A percentile compares a stretch with the other conserved stretches of the same genome.
Conservation (phyloP, 2,113 vertebrate genomes). For the Lynx canadensis region DNA sequence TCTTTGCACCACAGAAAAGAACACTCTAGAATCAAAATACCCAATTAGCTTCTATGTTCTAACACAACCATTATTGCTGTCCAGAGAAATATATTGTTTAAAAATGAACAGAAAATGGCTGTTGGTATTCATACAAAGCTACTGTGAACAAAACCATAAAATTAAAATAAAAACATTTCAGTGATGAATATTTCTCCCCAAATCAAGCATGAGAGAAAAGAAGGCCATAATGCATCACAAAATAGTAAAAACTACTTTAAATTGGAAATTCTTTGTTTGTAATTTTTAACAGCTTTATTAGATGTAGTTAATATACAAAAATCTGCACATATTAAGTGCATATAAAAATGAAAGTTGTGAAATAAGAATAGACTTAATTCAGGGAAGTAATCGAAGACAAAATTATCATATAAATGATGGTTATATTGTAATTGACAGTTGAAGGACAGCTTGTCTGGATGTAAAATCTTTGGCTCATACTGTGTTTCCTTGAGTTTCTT, state of each 20-base stretch:
- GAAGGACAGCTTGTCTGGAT: not conserved
- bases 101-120: not conserved
- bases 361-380: not conserved
- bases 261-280: not conserved
- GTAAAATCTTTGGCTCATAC: not conserved
- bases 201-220: not conserved
- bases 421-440: not conserved
- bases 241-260: not conserved
- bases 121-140: not conserved
- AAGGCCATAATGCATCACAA: not conserved
- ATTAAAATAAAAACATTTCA: slow-evolving; percentile 15
- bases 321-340: not conserved
- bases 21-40: not conserved
- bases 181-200: not conserved
- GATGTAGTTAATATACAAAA: not conserved
- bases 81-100: not conserved
- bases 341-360: not conserved
- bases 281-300: not conserved
- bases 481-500: not conserved
- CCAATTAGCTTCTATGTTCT: not conserved
- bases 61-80: not conserved
- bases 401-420: not conserved
- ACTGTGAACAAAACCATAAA: not conserved
- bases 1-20: not conserved
- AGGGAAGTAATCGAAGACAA: not conserved